Evolutionary conservation across 64 coral and sea anemone species (phyloP), one percentile per base, ranked within the genome.

Genomic region (Pachyseris speciosa): DNA sequence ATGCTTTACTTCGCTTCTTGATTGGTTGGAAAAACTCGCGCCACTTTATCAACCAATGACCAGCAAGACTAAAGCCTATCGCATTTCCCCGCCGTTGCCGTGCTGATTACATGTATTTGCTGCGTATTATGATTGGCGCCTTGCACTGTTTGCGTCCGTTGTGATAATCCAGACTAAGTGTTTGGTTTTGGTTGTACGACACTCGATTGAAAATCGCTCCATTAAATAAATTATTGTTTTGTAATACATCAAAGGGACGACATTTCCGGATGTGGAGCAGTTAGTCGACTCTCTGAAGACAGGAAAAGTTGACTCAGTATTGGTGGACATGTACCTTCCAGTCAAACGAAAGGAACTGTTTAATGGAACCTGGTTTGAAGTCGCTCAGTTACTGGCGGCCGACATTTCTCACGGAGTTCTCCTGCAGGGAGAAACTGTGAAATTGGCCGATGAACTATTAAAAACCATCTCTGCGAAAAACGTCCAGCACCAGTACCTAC

Each of bases 301-400:
- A 22, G n/a, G 22, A 40, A 32, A 19, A 81, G 36, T 81, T 36
- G 53, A 81, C 10, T n/a, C 51, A 0, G 26, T 81, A 3, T 24
- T 81, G 52, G 53, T 81, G 34, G 77, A 81, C 55, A 81, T 81
- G 77, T 81, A 81, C 53, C 60, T 53, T 13, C 77, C 77, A 7
- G 34, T 40, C 0, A 81, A 81, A 63, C 51, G 77, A 2, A 81
- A 81, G 33, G 77, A 81, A 22, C 41, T 81, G 53, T 81, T 81
- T 53, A 81, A 81, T 81, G 77, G 77, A 9, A 40, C 77, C 1
- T 81, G 77, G 77, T 81, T 61, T 81, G 77, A 81, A 63, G 53
- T 81, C 20, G 31, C 22, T 20, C 39, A 61, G 33, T 9, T 81
- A 9, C 34, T 81, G 20, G 31, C 60, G 50, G n/a, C 31, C 3